Conservation (phyloP, 2,797 vertebrate species). For the Cirrhinus molitorella region DNA sequence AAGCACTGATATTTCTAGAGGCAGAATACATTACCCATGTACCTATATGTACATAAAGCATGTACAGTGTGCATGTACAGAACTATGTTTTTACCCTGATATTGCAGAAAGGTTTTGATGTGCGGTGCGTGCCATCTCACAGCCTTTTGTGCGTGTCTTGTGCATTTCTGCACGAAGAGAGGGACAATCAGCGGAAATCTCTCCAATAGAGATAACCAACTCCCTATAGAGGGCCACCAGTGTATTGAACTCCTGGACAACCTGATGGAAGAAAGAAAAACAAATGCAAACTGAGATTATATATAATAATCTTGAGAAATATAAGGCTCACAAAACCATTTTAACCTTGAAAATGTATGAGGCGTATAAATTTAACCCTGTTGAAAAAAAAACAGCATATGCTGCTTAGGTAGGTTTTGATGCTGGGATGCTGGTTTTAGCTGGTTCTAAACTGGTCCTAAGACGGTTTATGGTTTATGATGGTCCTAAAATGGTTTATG, state of each 20-base stretch:
- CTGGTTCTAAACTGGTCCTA: too few relatives aligned
- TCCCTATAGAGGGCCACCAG: conserved; percentile 97
- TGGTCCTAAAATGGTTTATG: too few relatives aligned
- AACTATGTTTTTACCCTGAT: conserved; percentile 86
- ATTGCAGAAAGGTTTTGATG: conserved; percentile 95
- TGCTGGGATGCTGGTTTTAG: too few relatives aligned
- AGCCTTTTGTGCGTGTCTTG: conserved; percentile 92
- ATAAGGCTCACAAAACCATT: neutral
- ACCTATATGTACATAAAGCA: neutral
- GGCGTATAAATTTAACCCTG: conserved; percentile 3
- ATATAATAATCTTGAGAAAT: too few relatives aligned
- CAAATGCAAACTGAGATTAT: conserved; percentile 22
- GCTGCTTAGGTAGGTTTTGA: too few relatives aligned
- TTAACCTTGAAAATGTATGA: conserved; percentile 4
- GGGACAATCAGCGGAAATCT: conserved; percentile 90
- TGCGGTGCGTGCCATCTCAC: conserved; percentile 92
- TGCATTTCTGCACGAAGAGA: conserved; percentile 91
- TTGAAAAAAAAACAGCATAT: too few relatives aligned
- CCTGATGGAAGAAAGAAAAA: conserved; percentile 75
- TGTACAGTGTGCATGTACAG: neutral
- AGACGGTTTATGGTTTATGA: too few relatives aligned
- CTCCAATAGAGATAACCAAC: conserved; percentile 96
- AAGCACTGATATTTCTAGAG: too few relatives aligned
- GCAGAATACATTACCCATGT: too few relatives aligned
- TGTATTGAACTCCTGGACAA: conserved; percentile 98